Evolutionary conservation across 1,140 invertebrate genomes (phyloP).

Genomic region (Gonatopus flavifemur): DNA sequence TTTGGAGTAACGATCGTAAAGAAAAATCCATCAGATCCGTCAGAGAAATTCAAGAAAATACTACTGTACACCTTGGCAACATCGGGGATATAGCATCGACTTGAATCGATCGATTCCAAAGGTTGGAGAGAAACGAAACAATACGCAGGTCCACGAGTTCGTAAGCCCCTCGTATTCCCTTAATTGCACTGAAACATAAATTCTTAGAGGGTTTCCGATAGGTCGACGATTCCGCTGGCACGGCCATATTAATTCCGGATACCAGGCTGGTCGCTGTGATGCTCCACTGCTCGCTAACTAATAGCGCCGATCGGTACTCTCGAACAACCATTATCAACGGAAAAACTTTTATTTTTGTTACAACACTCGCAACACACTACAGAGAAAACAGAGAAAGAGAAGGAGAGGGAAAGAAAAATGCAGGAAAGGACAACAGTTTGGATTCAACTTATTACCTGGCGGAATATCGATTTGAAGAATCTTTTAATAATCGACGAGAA

Average conservation of each 20-base stretch:
- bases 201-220: conserved; percentile 33
- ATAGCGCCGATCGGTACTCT: background rate
- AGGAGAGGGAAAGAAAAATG: background rate
- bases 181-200: conserved; percentile 49
- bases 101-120: conserved; percentile 11
- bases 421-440: no score
- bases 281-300: conserved; percentile 2
- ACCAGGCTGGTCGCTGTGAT: background rate
- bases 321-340: conserved; percentile 7
- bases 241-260: conserved; percentile 44
- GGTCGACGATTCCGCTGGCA: conserved; percentile 26
- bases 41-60: no score
- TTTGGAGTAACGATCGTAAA: no score
- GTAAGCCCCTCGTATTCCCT: conserved; percentile 28
- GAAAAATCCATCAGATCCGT: no score
- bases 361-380: background rate
- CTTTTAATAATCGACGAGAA: no score
- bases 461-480: no score
- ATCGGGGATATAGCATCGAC: no score
- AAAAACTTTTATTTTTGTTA: conserved; percentile 7
- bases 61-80: no score
- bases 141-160: background rate
- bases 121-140: no score
- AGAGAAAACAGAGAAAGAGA: background rate
- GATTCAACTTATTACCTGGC: no score